phyloP scores from a whole-genome alignment of 2,113 vertebrate species.

The Oreochromis aureus region DNA sequence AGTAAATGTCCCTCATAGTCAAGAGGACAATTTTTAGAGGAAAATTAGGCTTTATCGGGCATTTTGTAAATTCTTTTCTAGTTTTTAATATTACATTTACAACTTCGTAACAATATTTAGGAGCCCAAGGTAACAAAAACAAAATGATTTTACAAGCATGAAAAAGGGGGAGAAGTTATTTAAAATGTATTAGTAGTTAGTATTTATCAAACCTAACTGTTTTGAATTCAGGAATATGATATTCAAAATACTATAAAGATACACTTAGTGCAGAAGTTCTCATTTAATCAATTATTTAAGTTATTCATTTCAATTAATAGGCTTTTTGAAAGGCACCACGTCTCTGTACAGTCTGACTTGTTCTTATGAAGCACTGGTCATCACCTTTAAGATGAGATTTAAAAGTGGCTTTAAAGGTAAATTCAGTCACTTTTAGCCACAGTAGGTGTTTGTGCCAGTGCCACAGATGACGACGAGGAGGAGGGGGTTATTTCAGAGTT shows the following conservation, averaged over 20 bases:
- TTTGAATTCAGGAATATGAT: background rate
- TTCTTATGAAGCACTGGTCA: background rate
- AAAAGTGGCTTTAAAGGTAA: background rate
- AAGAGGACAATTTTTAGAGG: background rate
- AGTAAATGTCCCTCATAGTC: background rate
- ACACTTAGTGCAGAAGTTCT: background rate
- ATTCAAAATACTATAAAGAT: background rate
- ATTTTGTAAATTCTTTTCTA: background rate
- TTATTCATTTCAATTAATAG: background rate
- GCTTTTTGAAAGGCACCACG: background rate
- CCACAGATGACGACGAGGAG: background rate
- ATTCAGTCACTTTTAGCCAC: background rate
- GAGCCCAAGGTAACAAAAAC: background rate
- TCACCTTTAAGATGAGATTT: background rate
- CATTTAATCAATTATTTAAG: background rate
- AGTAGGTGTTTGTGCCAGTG: background rate
- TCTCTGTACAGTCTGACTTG: background rate
- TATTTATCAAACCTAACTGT: background rate
- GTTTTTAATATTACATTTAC: background rate
- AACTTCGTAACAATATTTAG: background rate
- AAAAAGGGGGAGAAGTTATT: background rate
- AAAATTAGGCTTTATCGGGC: rapidly evolving
- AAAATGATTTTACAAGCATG: background rate
- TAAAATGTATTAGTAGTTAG: background rate
- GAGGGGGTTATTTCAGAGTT: background rate